These are phyloP conservation scores for Noctua comes DNA, from an alignment of 2,888 invertebrate genomes.

Conservation along the genomic window DNA sequence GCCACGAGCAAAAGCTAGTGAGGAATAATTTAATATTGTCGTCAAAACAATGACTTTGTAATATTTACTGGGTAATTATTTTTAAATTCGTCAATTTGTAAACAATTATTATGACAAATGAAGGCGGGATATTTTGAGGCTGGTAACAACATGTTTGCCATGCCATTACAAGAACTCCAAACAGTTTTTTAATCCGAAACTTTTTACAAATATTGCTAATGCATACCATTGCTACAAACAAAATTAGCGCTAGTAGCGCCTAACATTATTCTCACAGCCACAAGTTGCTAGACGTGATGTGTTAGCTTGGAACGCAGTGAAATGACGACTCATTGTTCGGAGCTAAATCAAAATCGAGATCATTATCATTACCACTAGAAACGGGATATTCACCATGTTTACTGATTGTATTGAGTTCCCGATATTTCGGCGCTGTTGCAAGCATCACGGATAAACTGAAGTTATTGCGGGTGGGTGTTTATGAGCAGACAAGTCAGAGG, in stretches of 20 bases:
- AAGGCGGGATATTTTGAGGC: background rate
- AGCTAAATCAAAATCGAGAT: background rate
- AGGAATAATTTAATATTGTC: conserved; percentile 16
- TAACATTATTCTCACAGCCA: conserved; percentile 19
- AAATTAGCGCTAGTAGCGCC: conserved; percentile 21
- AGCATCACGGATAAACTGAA: no score
- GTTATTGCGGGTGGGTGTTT: no score
- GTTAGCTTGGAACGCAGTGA: conserved; percentile 6
- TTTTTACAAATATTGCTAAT: background rate
- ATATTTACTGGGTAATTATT: background rate
- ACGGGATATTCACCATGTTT: no score
- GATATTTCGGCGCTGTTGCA: no score
- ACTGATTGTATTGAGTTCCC: no score
- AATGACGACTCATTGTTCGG: background rate
- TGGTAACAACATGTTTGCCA: background rate
- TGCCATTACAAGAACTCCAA: background rate
- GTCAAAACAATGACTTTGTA: conserved; percentile 27
- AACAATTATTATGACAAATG: background rate
- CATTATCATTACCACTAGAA: no score
- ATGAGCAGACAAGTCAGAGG: no score
- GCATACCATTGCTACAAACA: background rate
- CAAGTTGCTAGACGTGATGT: background rate
- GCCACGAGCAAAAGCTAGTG: background rate
- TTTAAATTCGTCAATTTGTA: background rate
- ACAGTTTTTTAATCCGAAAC: background rate